Conservation (phyloP, 2,797 vertebrate species). For the Morelia viridis region DNA sequence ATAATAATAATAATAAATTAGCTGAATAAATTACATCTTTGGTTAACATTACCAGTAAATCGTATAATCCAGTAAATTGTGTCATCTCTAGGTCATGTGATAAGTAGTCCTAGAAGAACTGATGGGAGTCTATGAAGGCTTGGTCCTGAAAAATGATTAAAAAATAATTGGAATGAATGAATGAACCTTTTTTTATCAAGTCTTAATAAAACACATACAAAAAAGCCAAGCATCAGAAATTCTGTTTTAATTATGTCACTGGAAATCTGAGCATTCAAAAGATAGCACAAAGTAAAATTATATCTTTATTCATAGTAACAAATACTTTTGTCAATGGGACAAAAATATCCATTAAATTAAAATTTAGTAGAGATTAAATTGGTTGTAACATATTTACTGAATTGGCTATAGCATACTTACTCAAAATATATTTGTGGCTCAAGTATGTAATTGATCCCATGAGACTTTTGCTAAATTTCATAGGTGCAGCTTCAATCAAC, state of each 20-base stretch:
- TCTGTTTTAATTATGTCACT: slow-evolving; percentile 36
- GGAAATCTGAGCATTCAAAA: slow-evolving; percentile 31
- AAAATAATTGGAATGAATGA: too few relatives aligned
- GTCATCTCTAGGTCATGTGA: too few relatives aligned
- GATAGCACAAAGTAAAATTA: slow-evolving; percentile 49
- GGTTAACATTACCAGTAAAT: too few relatives aligned
- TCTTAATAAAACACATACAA: slow-evolving; percentile 20
- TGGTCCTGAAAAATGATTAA: too few relatives aligned
- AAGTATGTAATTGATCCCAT: slow-evolving; percentile 52
- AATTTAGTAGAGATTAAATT: slow-evolving; percentile 54
- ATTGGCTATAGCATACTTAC: slow-evolving; percentile 63
- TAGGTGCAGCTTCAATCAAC: slow-evolving; percentile 48
- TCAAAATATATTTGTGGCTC: slow-evolving; percentile 54
- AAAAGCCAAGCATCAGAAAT: slow-evolving; percentile 29
- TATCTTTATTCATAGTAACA: slow-evolving; percentile 50
- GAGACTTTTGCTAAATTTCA: slow-evolving; percentile 61
- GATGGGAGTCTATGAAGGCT: too few relatives aligned
- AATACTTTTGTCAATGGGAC: slow-evolving; percentile 49
- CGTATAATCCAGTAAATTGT: too few relatives aligned
- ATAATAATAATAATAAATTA: too few relatives aligned
- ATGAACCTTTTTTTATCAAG: too few relatives aligned
- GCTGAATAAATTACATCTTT: too few relatives aligned
- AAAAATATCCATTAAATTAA: slow-evolving; percentile 65
- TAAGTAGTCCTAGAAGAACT: too few relatives aligned
- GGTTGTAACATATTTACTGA: slow-evolving; percentile 33